Base-by-base conservation (phyloP, 2,888 invertebrate genomes). In the Cinara cedri region DNA sequence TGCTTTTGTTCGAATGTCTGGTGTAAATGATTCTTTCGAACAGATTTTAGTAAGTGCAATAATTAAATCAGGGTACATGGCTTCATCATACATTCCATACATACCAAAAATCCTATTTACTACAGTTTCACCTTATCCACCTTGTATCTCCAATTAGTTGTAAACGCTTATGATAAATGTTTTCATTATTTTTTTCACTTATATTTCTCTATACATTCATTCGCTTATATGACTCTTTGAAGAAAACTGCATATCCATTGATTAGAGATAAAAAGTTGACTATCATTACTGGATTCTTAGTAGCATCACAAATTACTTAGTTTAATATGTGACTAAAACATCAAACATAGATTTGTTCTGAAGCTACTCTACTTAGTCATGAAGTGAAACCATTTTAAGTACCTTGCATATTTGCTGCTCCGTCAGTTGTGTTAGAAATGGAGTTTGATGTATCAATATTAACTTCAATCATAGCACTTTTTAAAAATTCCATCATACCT, bases 281-380 rank as follows among this genome's bases (percentile, higher is more conserved):
- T 19, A 54, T 19, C 3, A 8, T 6, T 19, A 80, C 57, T 76
- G 51, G 70, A 57, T 63, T 60, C n/a, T 66, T 72, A 66, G 66
- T 82, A 44, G 55, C 81, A 81, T 82, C 82, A 21, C 54, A 68
- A 42, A 82, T 63, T 19, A 82, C 82, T 1, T 83, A 62, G 46
- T 83, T 83, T 49, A 83, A 65, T 26, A 82, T 76, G 63, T 83
- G 82, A 44, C 81, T 82, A 60, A 82, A 81, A 70, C 82, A 83
- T 82, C 82, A 83, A n/a, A 83, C 16, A 1, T 68, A 54, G 8
- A 82, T 55, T 68, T 82, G 81, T 19, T 81, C 62, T 24, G 81
- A 70, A 46, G 62, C 44, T 65, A 68, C 21, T 75, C 62, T 71
- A 21, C 63, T 80, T 13, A 81, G 54, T 71, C 80, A 74, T 42